Base-by-base conservation (phyloP, 2,888 invertebrate genomes). In the Acleris sparsana region DNA sequence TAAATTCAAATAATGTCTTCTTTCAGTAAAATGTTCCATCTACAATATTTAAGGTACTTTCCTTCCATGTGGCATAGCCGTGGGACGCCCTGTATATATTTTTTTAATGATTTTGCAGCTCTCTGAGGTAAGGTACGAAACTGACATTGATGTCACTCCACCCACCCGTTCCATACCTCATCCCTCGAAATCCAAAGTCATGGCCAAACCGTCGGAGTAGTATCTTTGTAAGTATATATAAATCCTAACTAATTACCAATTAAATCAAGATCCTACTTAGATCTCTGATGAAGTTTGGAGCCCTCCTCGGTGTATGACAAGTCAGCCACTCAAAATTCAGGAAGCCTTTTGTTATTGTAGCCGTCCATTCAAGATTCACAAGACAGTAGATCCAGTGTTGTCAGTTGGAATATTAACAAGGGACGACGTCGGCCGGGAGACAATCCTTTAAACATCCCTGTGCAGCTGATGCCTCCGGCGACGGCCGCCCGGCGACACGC, bases 401-500 rank as follows among this genome's bases (percentile, higher is more conserved):
- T 83, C 86, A 85, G 80, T 79, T 78, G 77, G 87, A 87, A 87
- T 87, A 88, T 85, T 86, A 87, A 87, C 86, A 83, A 87, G 87
- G 84, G 85, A 78, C 83, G 77, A 77, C 79, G 79, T 75, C 76
- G 78, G 74, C 75, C 76, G 73, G 71, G 72, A 75, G 80, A 79
- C 84, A 81, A 86, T 84, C 85, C 83, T 80, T 80, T 83, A 82
- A 80, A 80, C 80, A 76, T 73, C 70, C 72, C 65, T 70, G 75
- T 73, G 70, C 25, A 56, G 49, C 61, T 61, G 64, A 65, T 55
- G 65, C 64, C 64, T 60, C 25, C 49, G 64, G 64, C 59, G 59
- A 22, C 57, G 25, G 57, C 20, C 49, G 46, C 46, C 7, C 16
- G 55, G 43, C 55, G 39, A 43, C n/a, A 33, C 48, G 46, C 46